These are phyloP conservation scores for Nothoprocta pentlandii DNA, from an alignment of 2,113 vertebrate species.

Conservation along the genomic window DNA sequence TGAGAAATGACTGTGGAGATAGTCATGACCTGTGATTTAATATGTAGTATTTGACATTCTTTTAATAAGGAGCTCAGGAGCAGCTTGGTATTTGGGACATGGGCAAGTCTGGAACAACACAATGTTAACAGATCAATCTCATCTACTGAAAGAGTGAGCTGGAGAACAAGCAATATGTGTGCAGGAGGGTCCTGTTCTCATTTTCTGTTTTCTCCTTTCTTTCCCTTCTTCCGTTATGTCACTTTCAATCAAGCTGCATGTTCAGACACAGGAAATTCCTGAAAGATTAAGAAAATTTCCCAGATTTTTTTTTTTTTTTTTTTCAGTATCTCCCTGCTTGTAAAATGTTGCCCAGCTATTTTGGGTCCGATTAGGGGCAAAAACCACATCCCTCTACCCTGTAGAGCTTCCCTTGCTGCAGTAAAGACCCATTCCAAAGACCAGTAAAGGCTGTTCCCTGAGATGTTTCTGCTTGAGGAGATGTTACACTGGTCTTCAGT, in stretches of 20 bases:
- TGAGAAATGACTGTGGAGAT: neutral
- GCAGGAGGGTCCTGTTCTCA: neutral
- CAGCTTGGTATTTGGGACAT: neutral
- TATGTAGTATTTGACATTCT: neutral
- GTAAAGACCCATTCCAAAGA: neutral
- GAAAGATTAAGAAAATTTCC: neutral
- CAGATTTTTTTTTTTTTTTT: neutral
- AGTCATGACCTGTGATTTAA: neutral
- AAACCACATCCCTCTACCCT: neutral
- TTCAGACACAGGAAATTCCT: neutral
- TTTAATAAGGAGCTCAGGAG: neutral
- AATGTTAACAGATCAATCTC: neutral
- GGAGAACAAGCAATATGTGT: neutral
- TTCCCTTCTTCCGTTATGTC: neutral
- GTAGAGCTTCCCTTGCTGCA: neutral
- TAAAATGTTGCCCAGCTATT: neutral
- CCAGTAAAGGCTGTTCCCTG: neutral
- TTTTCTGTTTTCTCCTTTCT: neutral
- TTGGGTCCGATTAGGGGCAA: neutral
- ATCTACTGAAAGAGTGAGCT: neutral
- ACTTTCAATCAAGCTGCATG: neutral
- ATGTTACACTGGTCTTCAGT: neutral
- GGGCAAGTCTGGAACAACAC: accelerated
- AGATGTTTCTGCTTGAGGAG: accelerated
- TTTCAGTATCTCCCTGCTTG: neutral